These are phyloP conservation scores for Falco concolor DNA, from an alignment of 2,797 vertebrate genomes.

Conservation along the genomic window DNA sequence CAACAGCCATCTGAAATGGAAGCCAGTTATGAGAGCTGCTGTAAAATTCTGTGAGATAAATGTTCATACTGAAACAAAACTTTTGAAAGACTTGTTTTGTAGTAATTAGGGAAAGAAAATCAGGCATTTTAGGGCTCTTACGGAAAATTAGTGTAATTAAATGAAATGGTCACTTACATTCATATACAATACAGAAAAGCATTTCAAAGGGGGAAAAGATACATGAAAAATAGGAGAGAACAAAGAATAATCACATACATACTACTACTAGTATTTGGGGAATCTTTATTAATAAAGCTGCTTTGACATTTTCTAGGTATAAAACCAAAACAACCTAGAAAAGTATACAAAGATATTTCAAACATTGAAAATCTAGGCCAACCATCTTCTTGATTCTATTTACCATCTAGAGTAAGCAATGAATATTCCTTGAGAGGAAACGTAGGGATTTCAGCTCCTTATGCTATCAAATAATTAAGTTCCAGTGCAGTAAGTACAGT, in stretches of 20 bases:
- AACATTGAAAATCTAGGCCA: background rate
- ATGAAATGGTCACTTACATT: slow-evolving; percentile 31
- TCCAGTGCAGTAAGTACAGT: slow-evolving; percentile 6
- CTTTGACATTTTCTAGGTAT: background rate
- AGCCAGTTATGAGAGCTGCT: slow-evolving; percentile 18
- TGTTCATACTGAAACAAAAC: slow-evolving; percentile 48
- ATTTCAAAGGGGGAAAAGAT: slow-evolving; percentile 7
- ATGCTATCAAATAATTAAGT: slow-evolving; percentile 40
- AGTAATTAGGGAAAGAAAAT: slow-evolving; percentile 47
- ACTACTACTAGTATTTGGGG: background rate
- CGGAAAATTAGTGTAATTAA: slow-evolving; percentile 36
- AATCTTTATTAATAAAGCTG: slow-evolving; percentile 19
- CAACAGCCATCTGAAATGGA: slow-evolving; percentile 14
- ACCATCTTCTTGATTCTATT: background rate
- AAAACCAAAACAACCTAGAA: background rate
- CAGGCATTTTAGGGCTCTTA: background rate
- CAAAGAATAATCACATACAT: background rate
- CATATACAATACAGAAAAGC: background rate
- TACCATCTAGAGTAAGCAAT: background rate
- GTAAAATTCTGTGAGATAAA: slow-evolving; percentile 47
- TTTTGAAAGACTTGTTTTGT: slow-evolving; percentile 30
- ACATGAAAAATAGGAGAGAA: background rate
- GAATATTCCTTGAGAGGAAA: background rate
- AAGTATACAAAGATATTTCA: background rate
- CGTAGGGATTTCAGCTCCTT: background rate